Evolutionary conservation across 1,140 invertebrate genomes (phyloP), one percentile per base, ranked within the genome.

Genomic region (Laupala kohalensis): DNA sequence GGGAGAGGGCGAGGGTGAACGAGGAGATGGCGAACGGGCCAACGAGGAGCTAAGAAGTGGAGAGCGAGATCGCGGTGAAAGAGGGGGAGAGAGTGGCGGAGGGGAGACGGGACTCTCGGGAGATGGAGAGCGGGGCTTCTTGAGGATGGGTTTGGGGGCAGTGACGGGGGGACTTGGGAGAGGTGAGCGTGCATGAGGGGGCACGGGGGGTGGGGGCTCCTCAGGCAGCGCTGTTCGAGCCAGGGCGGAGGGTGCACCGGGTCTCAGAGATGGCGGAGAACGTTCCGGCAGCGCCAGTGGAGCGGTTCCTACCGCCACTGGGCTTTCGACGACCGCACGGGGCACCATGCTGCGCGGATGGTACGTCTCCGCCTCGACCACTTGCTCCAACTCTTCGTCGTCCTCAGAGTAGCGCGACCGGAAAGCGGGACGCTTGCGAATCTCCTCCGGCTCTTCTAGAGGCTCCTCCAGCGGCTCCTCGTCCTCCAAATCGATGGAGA

Each of bases 381-480:
- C n/a, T n/a, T n/a, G n/a, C 13, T 69, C 71, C 27, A 28, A 15
- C 19, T 68, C 71, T 12, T 63, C 30, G 25, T 66, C 27, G 26
- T 64, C 26, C 15, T 72, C 67, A n/a, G 65, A 23, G 24, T 72
- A n/a, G 4, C 30, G 19, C 6, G 65, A 67, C 5, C 15, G 27
- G 12, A 37, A 71, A 23, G 13, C 25, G 24, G 12, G 72, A 15
- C 19, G 23, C 4, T 28, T 6, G 15, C 53, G 12, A 5, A 37
- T 64, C 25, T 28, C 53, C 25, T 75, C 70, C 23, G 71, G 71
- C 19, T 74, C 70, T 65, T 74, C 73, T 65, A 69, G 37, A 25
- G 25, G 82, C 75, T 82, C 80, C n/a, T 77, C 77, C 12, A 77
- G 82, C 77, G 78, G 83, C 80, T 71, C 84, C 80, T 76, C 84